A percentile compares a stretch with the other conserved stretches of the same genome.
Conservation (phyloP, 92 coral and sea anemone genomes). For the Micromussa lordhowensis region DNA sequence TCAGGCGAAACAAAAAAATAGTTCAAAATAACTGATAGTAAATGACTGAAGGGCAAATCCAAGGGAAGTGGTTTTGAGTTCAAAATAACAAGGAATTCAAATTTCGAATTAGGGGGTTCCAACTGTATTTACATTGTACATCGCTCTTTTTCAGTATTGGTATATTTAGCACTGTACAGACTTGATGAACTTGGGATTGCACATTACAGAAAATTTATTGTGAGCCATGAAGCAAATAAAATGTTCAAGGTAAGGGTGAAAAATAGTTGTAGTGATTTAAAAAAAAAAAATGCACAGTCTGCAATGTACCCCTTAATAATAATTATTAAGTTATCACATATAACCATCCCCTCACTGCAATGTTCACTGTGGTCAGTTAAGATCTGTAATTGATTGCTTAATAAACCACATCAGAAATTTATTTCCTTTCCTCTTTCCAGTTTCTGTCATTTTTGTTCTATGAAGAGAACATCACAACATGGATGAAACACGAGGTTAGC, state of each 20-base stretch:
- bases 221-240: conserved; percentile 83
- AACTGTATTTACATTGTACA: not conserved
- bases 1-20: too few relatives aligned
- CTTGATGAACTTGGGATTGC: conserved; percentile 93
- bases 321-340: too few relatives aligned
- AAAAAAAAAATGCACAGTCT: too few relatives aligned
- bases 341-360: not conserved
- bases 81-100: too few relatives aligned
- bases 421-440: conserved; percentile 39
- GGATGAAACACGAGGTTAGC: conserved; percentile 97
- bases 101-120: too few relatives aligned
- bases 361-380: not conserved
- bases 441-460: conserved; percentile 84
- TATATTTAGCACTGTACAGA: conserved; percentile 89
- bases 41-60: too few relatives aligned
- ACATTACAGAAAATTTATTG: conserved; percentile 84
- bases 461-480: conserved; percentile 86
- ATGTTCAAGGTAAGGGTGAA: conserved; percentile 77
- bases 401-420: not conserved
- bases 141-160: conserved; percentile 65
- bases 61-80: too few relatives aligned
- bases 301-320: too few relatives aligned
- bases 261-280: not conserved
- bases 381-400: too few relatives aligned
- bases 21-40: too few relatives aligned